phyloP scores from a whole-genome alignment of 2,888 invertebrate genomes.

The Pinctada fucata region DNA sequence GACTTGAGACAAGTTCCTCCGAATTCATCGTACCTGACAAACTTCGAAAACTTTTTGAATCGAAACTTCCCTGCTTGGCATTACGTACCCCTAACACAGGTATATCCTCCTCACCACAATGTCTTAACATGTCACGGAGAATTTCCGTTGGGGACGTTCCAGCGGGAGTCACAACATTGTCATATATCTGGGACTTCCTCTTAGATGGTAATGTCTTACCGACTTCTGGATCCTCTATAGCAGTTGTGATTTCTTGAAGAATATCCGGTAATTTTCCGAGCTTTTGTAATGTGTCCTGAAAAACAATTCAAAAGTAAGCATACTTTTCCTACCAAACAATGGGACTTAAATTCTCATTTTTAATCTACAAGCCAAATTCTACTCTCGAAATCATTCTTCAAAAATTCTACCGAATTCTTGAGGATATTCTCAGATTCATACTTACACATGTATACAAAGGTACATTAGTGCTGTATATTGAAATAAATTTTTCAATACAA shows the following conservation, averaged over 20 bases:
- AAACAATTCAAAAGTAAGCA: conserved; percentile 15
- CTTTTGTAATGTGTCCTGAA: conserved; percentile 60
- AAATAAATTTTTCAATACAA: no score
- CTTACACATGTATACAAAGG: no score
- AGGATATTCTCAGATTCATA: no score
- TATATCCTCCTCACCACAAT: conserved; percentile 63
- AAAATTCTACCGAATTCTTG: no score
- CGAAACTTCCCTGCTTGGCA: conserved; percentile 41
- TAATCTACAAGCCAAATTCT: neutral
- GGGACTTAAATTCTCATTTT: neutral
- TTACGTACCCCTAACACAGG: conserved; percentile 43
- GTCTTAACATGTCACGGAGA: conserved; percentile 63
- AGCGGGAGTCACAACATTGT: conserved; percentile 60
- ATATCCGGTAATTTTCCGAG: conserved; percentile 63
- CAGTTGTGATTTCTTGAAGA: conserved; percentile 60
- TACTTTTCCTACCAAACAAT: neutral
- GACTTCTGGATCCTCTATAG: conserved; percentile 64
- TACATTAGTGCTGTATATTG: no score
- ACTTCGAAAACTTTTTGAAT: conserved; percentile 32
- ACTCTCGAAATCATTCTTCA: no score
- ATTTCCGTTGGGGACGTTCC: conserved; percentile 64
- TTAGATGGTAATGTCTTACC: conserved; percentile 55
- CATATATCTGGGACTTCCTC: conserved; percentile 67
- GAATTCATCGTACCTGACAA: conserved; percentile 32
- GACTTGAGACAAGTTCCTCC: conserved; percentile 35